Base-by-base conservation (phyloP, 2,888 invertebrate genomes). In the Chymomyza amoena region DNA sequence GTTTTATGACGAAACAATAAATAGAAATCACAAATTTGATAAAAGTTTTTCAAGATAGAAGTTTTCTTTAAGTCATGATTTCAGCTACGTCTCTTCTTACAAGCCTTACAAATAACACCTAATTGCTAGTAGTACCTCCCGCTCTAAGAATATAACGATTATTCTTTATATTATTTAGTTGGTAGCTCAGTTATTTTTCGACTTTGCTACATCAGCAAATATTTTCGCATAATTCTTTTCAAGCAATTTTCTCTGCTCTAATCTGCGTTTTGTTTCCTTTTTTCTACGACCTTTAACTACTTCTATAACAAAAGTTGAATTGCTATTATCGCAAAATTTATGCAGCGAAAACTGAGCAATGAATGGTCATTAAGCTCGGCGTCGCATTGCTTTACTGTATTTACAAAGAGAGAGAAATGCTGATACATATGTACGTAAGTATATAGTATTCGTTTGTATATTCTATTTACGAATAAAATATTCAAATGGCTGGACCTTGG, bases 171-270 rank as follows among this genome's bases (percentile, higher is more conserved):
- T 13, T 45, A 45, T 45, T 45, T 45, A 45, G 4, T 13, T 10
- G 39, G 39, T 7, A 45, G 39, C 39, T 45, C 4, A 32, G 32
- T 32, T 32, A 32, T 45, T 13, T 45, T 13, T n/a, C n/a, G 39
- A 13, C 39, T 13, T 2, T 13, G 39, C 39, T 13, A 45, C 13
- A 45, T 13, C 10, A 45, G 13, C 39, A 13, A 45, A 45, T 45
- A 45, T 45, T 45, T 45, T 45, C 64, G 66, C 61, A 56, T 61
- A 60, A 64, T 28, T 57, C 64, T 36, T 56, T 69, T 13, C 50
- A 57, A 56, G 65, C 67, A 65, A 63, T 69, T 78, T 63, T 64
- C 69, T 72, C 51, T 52, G 51, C 16, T 78, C 64, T 66, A 76
- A 76, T 78, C 64, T 65, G 54, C 56, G 64, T 71, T 45, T 45